A percentile compares a stretch with the other conserved stretches of the same genome.
phyloP scores from a whole-genome alignment of 2,888 invertebrate genomes.

The Sialis fuliginosa region DNA sequence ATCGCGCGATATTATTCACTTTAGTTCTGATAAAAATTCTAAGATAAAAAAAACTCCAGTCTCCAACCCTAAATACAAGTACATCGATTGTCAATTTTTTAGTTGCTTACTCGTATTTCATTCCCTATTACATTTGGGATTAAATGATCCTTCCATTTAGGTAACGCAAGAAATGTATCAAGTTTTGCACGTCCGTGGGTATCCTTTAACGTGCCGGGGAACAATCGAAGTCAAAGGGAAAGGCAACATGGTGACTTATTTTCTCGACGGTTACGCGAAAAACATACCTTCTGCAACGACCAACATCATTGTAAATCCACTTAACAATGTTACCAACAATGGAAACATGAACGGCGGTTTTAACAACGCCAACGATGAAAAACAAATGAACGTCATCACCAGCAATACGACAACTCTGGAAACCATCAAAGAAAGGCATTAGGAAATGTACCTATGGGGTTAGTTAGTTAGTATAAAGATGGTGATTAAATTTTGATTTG shows the following conservation, averaged over 20 bases:
- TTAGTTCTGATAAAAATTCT: too few species aligned
- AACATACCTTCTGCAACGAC: slow-evolving; percentile 11
- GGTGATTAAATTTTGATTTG: too few species aligned
- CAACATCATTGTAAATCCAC: slow-evolving; percentile 24
- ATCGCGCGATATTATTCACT: too few species aligned
- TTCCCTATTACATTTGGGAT: too few species aligned
- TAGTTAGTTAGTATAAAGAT: too few species aligned
- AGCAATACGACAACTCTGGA: slow-evolving; percentile 5
- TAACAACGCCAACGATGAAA: background rate
- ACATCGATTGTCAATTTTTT: too few species aligned
- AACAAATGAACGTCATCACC: background rate
- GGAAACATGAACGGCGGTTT: background rate
- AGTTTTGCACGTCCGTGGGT: slow-evolving; percentile 59
- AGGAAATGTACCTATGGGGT: background rate
- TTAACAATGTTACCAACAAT: slow-evolving; percentile 12
- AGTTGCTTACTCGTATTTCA: too few species aligned
- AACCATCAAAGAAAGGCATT: slow-evolving; percentile 9
- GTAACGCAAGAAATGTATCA: slow-evolving; percentile 80
- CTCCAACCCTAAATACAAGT: too few species aligned
- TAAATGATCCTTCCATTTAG: slow-evolving; percentile 24
- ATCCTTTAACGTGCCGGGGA: slow-evolving; percentile 69
- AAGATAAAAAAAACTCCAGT: too few species aligned
- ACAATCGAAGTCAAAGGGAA: slow-evolving; percentile 85
- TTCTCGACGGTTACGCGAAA: slow-evolving; percentile 32
- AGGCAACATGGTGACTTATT: slow-evolving; percentile 86